Conservation (phyloP, 2,113 vertebrate genomes). For the Laticauda colubrina region DNA sequence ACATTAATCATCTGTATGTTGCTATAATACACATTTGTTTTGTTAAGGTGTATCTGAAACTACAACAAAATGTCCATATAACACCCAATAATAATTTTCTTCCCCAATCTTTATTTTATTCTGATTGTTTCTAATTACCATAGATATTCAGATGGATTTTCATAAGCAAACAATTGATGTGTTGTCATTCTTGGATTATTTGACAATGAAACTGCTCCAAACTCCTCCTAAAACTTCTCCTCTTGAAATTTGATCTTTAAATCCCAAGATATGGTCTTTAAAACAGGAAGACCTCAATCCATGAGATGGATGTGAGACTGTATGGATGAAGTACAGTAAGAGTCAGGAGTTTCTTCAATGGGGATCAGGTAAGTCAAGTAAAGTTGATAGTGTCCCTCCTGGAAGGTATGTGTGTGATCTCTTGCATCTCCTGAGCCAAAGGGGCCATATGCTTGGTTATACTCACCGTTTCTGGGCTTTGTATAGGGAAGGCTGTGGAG, state of each 20-base stretch:
- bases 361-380: neutral
- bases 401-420: neutral
- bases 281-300: neutral
- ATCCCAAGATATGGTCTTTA: neutral
- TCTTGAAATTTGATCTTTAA: neutral
- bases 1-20: slow-evolving; percentile 25
- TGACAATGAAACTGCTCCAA: neutral
- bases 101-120: neutral
- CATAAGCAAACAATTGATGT: neutral
- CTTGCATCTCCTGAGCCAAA: neutral
- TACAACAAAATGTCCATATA: neutral
- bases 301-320: neutral
- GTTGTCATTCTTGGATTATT: neutral
- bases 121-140: neutral
- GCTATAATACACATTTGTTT: neutral
- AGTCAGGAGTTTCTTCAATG: neutral
- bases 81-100: neutral
- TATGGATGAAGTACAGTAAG: neutral
- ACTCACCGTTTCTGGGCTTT: neutral
- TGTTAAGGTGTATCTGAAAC: fast-evolving
- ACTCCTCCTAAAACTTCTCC: neutral
- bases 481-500: neutral
- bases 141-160: neutral
- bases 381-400: neutral
- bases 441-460: neutral